Conservation (phyloP, 2,888 invertebrate species). For the Dendrolimus pini region DNA sequence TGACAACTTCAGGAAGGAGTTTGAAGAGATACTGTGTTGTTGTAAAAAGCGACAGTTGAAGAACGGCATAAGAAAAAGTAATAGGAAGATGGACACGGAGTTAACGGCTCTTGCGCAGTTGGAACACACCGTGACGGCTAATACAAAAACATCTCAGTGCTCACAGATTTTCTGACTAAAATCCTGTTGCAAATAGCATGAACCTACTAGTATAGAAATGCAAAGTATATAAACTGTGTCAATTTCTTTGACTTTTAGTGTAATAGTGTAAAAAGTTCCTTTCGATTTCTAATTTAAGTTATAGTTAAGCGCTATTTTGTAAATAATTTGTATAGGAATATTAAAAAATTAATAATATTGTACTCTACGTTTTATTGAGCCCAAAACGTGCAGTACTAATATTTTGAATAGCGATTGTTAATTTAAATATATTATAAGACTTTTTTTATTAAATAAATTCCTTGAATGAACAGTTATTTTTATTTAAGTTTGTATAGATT, state of each 20-base stretch:
- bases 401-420: slow-evolving; percentile 23
- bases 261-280: slow-evolving; percentile 56
- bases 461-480: slow-evolving; percentile 7
- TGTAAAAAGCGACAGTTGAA: slow-evolving; percentile 51
- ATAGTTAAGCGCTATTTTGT: slow-evolving; percentile 18
- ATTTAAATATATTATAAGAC: slow-evolving; percentile 22
- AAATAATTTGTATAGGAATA: slow-evolving; percentile 21
- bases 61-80: slow-evolving; percentile 51
- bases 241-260: slow-evolving; percentile 38
- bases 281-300: slow-evolving; percentile 19
- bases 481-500: too few relatives aligned
- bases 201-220: slow-evolving; percentile 49
- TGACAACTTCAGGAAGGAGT: slow-evolving; percentile 94
- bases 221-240: slow-evolving; percentile 49
- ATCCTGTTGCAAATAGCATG: slow-evolving; percentile 66
- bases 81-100: slow-evolving; percentile 62
- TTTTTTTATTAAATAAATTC: slow-evolving; percentile 41
- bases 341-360: slow-evolving; percentile 30
- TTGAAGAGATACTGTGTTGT: slow-evolving; percentile 85
- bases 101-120: slow-evolving; percentile 58
- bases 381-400: slow-evolving; percentile 61
- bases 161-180: slow-evolving; percentile 76
- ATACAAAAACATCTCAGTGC: slow-evolving; percentile 71
- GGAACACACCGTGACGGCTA: slow-evolving; percentile 63
- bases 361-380: slow-evolving; percentile 66